Conservation (phyloP, 2,113 vertebrate species). For the Xenopus borealis region DNA sequence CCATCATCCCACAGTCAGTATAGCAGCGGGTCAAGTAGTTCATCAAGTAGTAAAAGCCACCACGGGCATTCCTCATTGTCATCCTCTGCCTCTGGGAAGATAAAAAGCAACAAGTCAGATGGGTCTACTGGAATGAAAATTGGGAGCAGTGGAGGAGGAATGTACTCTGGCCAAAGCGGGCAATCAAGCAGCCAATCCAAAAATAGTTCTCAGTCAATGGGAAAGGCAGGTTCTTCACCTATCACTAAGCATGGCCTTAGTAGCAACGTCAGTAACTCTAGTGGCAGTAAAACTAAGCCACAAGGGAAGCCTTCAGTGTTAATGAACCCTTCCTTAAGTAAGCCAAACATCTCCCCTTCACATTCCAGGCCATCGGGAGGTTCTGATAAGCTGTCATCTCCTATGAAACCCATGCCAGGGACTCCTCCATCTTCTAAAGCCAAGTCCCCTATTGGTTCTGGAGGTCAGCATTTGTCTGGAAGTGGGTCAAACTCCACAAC, state of each 20-base stretch:
- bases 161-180: conserved; percentile 76
- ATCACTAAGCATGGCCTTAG: conserved; percentile 86
- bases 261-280: conserved; percentile 69
- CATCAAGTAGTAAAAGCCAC: conserved; percentile 87
- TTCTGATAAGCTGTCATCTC: conserved; percentile 89
- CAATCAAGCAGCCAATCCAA: conserved; percentile 78
- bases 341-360: conserved; percentile 96
- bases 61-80: conserved; percentile 81
- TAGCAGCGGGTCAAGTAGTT: conserved; percentile 77
- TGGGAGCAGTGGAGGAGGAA: conserved; percentile 73
- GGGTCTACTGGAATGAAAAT: conserved; percentile 79
- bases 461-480: conserved; percentile 79
- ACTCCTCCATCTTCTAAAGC: conserved; percentile 94
- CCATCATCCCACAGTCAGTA: conserved; percentile 90
- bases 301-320: conserved; percentile 93
- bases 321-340: conserved; percentile 90
- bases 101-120: conserved; percentile 89
- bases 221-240: conserved; percentile 90
- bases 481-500: conserved; percentile 75
- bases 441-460: conserved; percentile 88
- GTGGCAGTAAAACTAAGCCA: conserved; percentile 86
- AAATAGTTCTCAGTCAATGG: conserved; percentile 84
- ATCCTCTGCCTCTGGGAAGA: conserved; percentile 86
- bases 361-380: conserved; percentile 87
- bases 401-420: conserved; percentile 93